Evolutionary conservation across 2,113 vertebrate genomes (phyloP), one percentile per base, ranked within the genome.

Genomic region (Talpa occidentalis): DNA sequence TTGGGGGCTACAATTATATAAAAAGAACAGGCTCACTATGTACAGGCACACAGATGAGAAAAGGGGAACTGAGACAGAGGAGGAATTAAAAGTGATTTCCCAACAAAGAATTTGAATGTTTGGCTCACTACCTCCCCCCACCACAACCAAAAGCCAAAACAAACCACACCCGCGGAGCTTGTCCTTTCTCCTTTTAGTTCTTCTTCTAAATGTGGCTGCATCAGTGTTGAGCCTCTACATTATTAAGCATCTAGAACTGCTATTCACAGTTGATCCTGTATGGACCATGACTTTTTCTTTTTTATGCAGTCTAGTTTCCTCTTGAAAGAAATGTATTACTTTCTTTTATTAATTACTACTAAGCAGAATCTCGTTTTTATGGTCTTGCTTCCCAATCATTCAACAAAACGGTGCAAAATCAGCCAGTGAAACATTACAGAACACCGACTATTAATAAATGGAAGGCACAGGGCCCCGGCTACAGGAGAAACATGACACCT

Each of bases 31-130:
- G 37, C 54, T 32, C 47, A 56, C 47, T 67, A 59, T 19, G 60
- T 59, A 42, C 14, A 26, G 2, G 11, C 12, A 32, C 24, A 59
- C 12, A 7, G 24, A 32, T 24, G 7, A 42, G 21, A 42, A 64
- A 5, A 21, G 3, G 4, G 30, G 37, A 74, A 4, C 2, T 10
- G 2, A 81, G 59, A 56, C 1, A 4, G n/a, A 26, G 2, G n/a
- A 26, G 2, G 14, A 22, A 35, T 77, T 28, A 32, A 17, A 49
- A 59, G 76, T 1, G 1, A 77, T 40, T 16, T 28, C 35, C 32
- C 49, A 77, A 66, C 22, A 19, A 1, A 19, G 9, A 49, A 30
- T 49, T 19, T 24, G 7, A 42, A 5, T n/a, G 24, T 15, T 60
- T 32, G 17, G 28, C 49, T 54, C 28, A 42, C 62, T 22, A 42